Base-by-base conservation (phyloP, 2,797 vertebrate species). In the Rousettus madagascariensis region DNA sequence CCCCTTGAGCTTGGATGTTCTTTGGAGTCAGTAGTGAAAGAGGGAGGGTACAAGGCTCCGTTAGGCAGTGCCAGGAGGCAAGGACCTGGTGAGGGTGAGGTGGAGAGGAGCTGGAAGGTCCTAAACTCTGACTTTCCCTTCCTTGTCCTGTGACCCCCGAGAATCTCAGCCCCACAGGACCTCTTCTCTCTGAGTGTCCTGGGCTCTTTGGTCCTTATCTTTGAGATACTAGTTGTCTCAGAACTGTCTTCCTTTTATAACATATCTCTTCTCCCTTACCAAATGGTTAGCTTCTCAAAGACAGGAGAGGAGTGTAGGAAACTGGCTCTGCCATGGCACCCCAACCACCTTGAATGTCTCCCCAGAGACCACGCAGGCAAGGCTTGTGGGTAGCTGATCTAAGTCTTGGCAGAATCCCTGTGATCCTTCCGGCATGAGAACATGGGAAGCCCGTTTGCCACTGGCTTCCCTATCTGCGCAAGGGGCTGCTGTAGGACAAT, bases 381-480 rank as follows among this genome's bases (percentile, higher is more conserved):
- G 86, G 79, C 57, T 20, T 26, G 24, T 6, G 51, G 8, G 2
- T 11, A 46, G 86, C 43, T n/a, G 16, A 30, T 46, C 33, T 26
- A 24, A 43, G 38, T 69, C 51, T 51, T 28, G 9, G 6, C 22
- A 49, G 74, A 46, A 43, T 1, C 19, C 11, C 69, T n/a, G 43
- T 5, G 36, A n/a, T 17, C 36, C 49, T 90, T n/a, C 49, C 1
- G 2, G n/a, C 10, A 0, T 0, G 2, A 43, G 8, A 8, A 10
- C 24, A 8, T 5, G 6, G 33, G 41, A 36, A 51, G 17, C 26
- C 30, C 19, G 4, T 9, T 33, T 49, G 63, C 8, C 55, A 4
- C 16, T 68, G 0, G 7, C 8, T 26, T 75, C 17, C 5, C 53
- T 43, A 8, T 19, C 61, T 65, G 22, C 28, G n/a, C 5, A 0